phyloP scores from a whole-genome alignment of 2,113 vertebrate species.

The Macrotus californicus region DNA sequence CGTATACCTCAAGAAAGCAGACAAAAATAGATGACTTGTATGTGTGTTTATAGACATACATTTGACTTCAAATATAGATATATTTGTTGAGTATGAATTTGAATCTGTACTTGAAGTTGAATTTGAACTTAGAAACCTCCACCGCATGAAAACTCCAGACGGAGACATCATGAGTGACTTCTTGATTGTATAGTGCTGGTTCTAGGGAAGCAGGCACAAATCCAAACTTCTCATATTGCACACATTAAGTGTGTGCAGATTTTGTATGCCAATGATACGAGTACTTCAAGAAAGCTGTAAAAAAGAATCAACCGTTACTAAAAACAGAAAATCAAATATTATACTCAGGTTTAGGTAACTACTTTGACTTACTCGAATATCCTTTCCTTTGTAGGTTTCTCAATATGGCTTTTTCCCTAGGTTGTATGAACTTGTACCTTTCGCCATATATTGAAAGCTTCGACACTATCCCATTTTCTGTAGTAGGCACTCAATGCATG shows the following conservation, averaged over 20 bases:
- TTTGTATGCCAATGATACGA: background rate
- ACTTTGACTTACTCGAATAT: background rate
- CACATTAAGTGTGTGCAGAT: background rate
- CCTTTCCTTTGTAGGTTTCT: background rate
- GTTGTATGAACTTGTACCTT: background rate
- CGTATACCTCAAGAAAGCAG: background rate
- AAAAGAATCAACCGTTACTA: background rate
- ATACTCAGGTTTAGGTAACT: background rate
- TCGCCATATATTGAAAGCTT: background rate
- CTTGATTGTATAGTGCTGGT: background rate
- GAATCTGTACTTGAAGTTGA: background rate
- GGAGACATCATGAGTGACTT: background rate
- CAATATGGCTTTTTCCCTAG: background rate
- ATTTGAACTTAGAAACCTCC: background rate
- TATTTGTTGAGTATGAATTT: background rate
- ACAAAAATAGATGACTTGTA: background rate
- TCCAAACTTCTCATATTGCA: background rate
- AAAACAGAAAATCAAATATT: conserved; percentile 4
- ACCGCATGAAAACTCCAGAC: background rate
- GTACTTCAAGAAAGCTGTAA: background rate
- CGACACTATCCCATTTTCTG: background rate
- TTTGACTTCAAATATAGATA: background rate
- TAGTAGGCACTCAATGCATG: background rate
- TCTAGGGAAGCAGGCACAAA: background rate
- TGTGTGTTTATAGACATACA: no score